phyloP scores from a whole-genome alignment of 2,797 vertebrate species.

The Pogoniulus pusillus region DNA sequence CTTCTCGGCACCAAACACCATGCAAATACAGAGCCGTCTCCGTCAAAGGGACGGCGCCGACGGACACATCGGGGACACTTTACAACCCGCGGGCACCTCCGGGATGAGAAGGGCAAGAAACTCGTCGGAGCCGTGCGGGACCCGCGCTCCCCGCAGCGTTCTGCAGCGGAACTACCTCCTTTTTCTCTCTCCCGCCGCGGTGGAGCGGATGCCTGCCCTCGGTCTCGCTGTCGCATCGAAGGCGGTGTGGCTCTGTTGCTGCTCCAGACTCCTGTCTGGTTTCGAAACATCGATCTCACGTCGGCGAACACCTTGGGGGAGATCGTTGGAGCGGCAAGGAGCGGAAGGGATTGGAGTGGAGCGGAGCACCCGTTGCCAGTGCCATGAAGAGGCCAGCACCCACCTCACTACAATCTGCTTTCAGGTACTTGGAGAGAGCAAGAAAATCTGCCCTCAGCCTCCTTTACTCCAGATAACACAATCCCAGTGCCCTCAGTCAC shows the following conservation, averaged over 20 bases:
- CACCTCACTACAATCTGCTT: not conserved
- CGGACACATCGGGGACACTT: not conserved
- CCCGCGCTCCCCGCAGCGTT: conserved; percentile 22
- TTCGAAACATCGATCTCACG: conserved; percentile 96
- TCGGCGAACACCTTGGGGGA: conserved; percentile 99
- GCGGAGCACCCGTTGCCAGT: not conserved
- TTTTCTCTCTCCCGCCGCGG: not conserved
- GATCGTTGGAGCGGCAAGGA: conserved; percentile 70
- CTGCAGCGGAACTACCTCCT: not conserved
- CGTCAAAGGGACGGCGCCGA: too few relatives aligned
- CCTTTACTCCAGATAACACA: not conserved
- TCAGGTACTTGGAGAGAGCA: not conserved
- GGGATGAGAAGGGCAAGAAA: not conserved
- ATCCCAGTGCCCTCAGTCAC: too few relatives aligned
- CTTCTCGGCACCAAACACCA: not conserved
- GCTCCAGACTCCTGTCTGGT: conserved; percentile 92
- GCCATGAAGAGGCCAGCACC: not conserved
- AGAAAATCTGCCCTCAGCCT: not conserved
- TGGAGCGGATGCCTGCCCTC: conserved; percentile 25
- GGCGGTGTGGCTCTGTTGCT: conserved; percentile 67
- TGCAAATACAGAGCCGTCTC: not conserved
- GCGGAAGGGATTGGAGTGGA: not conserved
- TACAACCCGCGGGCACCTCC: not conserved
- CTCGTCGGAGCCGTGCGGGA: conserved; percentile 6
- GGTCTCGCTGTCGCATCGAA: conserved; percentile 31